These are phyloP conservation scores for Limnephilus lunatus DNA, from an alignment of 2,888 invertebrate species.

Conservation along the genomic window DNA sequence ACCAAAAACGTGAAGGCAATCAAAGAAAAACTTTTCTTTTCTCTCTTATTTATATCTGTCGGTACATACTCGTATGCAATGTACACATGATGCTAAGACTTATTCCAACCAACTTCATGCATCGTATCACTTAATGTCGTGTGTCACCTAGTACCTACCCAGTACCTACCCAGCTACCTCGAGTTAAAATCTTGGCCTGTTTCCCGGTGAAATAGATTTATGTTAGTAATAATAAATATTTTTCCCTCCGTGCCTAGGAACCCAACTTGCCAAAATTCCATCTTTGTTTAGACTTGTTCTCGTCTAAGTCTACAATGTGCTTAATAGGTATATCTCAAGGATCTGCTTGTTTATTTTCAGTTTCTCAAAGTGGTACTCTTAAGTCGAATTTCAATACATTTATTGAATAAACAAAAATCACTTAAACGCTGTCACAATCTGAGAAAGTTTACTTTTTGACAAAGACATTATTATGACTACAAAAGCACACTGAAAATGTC, in stretches of 20 bases:
- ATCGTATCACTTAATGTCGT: background rate
- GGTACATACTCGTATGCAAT: background rate
- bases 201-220: background rate
- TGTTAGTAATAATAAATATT: background rate
- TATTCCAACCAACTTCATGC: background rate
- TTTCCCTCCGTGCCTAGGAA: background rate
- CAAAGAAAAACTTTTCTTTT: background rate
- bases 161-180: background rate
- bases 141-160: background rate
- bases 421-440: background rate
- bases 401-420: conserved; percentile 2
- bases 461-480: background rate
- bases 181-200: background rate
- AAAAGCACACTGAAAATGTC: background rate
- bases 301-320: background rate
- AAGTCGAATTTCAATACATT: background rate
- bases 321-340: background rate
- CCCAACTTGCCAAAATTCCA: background rate
- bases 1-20: background rate
- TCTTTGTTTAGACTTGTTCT: background rate
- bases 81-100: background rate
- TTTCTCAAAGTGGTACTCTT: background rate
- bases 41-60: background rate
- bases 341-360: background rate
- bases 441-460: background rate